Conservation (phyloP, 92 coral and sea anemone species). For the Micromussa lordhowensis region DNA sequence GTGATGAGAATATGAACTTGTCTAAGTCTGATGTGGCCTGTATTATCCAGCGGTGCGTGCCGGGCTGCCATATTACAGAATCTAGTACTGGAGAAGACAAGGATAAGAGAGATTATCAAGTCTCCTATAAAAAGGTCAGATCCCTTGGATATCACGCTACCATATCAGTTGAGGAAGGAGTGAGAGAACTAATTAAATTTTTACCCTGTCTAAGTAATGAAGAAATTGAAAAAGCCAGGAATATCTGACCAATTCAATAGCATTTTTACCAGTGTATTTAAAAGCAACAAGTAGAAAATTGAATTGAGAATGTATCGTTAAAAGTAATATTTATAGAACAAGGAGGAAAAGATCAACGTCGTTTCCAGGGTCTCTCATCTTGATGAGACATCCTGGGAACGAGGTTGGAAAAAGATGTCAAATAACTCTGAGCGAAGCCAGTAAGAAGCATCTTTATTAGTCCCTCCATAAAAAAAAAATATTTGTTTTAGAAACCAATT, state of each 20-base stretch:
- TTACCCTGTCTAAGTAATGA: constrained; percentile 83
- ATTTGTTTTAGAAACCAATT: no score
- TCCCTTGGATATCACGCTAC: constrained; percentile 84
- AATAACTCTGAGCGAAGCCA: no score
- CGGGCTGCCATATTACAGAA: constrained; percentile 83
- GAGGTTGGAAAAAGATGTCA: no score
- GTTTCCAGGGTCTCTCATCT: no score
- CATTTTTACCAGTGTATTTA: no score
- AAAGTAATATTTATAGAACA: no score
- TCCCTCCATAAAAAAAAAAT: no score
- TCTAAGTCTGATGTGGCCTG: constrained; percentile 86
- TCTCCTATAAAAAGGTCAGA: constrained; percentile 83
- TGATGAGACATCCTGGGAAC: no score
- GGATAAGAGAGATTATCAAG: constrained; percentile 91
- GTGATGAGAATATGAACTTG: constrained; percentile 94
- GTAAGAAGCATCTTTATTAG: no score
- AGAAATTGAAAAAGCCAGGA: constrained; percentile 83
- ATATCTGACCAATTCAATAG: constrained; percentile 36
- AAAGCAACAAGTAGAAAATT: no score
- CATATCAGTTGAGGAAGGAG: constrained; percentile 78
- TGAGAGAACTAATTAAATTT: constrained; percentile 80
- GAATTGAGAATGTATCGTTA: no score
- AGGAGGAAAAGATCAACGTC: no score
- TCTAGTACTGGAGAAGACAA: constrained; percentile 81
- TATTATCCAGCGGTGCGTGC: constrained; percentile 74